Evolutionary conservation across 2,113 vertebrate species (phyloP), one percentile per base, ranked within the genome.

Genomic region (Natator depressus): DNA sequence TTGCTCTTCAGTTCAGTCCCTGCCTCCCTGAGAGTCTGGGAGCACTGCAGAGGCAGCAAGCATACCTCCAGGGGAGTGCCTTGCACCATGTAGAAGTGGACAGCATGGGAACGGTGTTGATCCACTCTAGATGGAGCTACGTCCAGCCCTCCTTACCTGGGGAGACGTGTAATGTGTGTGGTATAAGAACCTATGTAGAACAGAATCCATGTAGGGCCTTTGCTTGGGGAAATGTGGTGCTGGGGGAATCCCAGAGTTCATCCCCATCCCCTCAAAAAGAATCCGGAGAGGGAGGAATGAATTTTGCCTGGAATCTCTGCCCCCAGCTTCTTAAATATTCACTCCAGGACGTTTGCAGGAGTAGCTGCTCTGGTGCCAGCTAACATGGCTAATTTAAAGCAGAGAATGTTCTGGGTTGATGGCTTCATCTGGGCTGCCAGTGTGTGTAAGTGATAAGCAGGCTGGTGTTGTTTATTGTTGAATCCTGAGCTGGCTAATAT

Each of bases 371-470:
- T 6, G 4, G 29, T 35, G 81, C 80, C 93, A 80, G 88, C 85
- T 54, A 76, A 80, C 57, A 92, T 6, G 81, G 91, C 11, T 79
- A 91, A 84, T 12, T 80, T 85, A 90, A 75, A 89, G 82, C 75
- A 35, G 69, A 51, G 85, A 87, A 89, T 35, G 85, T 69, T 80
- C 51, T 93, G 88, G 54, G 90, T 91, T 87, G 82, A 95, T 93
- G 59, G 65, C 94, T 97, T 96, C 79, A 84, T 94, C 88, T 94
- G 84, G 84, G 91, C 94, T 96, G 82, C 87, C n/a, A 93, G 96
- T 47, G 42, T 27, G 22, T 47, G 96, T 85, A 91, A 94, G 89
- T 78, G 93, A 92, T 75, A 89, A 89, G 85, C n/a, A 6, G 87
- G 83, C 79, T 69, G 89, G 25, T 88, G 86, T 88, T 94, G 95